Base-by-base conservation (phyloP, 2,797 vertebrate species). In the Bradypodion ventrale region DNA sequence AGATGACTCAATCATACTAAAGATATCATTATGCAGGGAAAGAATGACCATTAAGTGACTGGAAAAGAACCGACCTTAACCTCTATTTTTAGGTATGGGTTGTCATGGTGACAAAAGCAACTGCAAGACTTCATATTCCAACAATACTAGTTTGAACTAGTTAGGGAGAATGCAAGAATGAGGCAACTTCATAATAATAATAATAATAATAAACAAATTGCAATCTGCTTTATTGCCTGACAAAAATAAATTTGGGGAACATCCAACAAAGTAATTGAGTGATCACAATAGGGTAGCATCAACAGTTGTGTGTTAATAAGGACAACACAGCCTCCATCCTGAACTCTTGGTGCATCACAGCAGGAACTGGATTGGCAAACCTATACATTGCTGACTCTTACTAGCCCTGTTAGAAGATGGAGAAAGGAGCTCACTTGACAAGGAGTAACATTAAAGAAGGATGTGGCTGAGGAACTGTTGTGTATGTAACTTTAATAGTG, bases 41-140 rank as follows among this genome's bases (percentile, higher is more conserved):
- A 75, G 46, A 75, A 75, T 66, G 44, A n/a, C 60, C 72, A 56
- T 66, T 42, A 46, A 35, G 4, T 44, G 60, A 46, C 42, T 78
- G 75, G 19, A 66, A 56, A 52, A 10, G 21, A 40, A 75, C 60
- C 63, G 21, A n/a, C 44, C 52, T 62, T 27, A 75, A 44, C 25
- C 44, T 29, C n/a, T 75, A 44, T 82, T 82, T 65, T 49, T 32
- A 42, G 42, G 59, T 74, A 37, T 56, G 52, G 35, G 73, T 83
- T 75, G 62, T 49, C 73, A 83, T 83, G 66, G 73, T 40, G 62
- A 75, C 46, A 37, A 40, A 75, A 83, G 46, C 35, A 52, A 60
- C 81, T 75, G 72, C 25, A 56, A 37, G 32, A 83, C 8, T 37
- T 23, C n/a, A 52, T 66, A 21, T 75, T 63, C 25, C 16, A 66